Conservation (phyloP, 2,888 invertebrate species). For the Cyclophora punctaria region DNA sequence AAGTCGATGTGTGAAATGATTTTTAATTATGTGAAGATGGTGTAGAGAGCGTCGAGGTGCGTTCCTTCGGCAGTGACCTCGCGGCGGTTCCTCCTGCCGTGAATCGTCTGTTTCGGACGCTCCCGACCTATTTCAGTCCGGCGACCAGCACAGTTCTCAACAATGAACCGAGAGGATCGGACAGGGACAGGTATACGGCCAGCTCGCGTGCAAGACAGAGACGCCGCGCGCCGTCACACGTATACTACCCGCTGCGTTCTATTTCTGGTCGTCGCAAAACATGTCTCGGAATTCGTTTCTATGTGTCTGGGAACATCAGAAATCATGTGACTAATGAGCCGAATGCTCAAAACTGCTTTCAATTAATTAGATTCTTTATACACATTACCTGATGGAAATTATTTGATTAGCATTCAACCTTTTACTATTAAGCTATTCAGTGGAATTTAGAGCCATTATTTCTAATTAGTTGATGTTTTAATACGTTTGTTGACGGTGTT, state of each 20-base stretch:
- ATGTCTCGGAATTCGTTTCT: slow-evolving; percentile 74
- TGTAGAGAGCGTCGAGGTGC: slow-evolving; percentile 30
- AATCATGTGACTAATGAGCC: slow-evolving; percentile 71
- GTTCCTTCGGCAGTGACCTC: slow-evolving; percentile 68
- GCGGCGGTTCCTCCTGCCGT: slow-evolving; percentile 62
- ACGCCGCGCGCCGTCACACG: slow-evolving; percentile 57
- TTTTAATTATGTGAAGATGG: slow-evolving; percentile 33
- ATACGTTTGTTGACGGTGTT: too few species aligned
- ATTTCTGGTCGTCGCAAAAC: slow-evolving; percentile 71
- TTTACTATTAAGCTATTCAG: too few species aligned
- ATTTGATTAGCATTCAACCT: too few species aligned
- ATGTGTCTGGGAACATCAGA: slow-evolving; percentile 69
- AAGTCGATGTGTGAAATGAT: too few species aligned
- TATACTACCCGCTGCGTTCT: slow-evolving; percentile 69
- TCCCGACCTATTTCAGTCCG: slow-evolving; percentile 72
- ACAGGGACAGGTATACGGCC: slow-evolving; percentile 57
- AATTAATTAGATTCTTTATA: slow-evolving; percentile 20
- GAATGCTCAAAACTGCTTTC: slow-evolving; percentile 32
- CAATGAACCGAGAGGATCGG: slow-evolving; percentile 65
- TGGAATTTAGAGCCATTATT: too few species aligned
- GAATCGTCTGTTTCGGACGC: slow-evolving; percentile 67
- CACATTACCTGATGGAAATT: too few species aligned
- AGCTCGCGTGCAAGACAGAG: slow-evolving; percentile 50
- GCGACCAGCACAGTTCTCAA: slow-evolving; percentile 61
- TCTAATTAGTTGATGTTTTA: too few species aligned